Evolutionary conservation across 2,113 vertebrate genomes (phyloP).

Genomic region (Galbula dea): DNA sequence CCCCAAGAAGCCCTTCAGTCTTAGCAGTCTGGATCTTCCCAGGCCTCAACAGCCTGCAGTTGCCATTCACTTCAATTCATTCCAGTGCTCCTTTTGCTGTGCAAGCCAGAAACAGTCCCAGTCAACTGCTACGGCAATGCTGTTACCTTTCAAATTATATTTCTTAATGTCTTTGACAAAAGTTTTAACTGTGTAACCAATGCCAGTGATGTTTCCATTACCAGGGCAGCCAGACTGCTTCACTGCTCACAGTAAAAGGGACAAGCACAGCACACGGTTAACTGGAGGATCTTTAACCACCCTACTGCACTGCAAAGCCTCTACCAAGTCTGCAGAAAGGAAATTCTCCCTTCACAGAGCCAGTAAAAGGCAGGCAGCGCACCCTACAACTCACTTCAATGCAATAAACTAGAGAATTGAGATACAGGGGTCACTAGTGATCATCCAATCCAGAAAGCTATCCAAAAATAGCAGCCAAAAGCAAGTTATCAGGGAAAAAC

Average conservation of each 20-base stretch:
- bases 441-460: not conserved
- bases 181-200: not conserved
- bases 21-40: not conserved
- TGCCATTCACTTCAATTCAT: not conserved
- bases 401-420: not conserved
- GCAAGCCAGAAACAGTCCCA: not conserved
- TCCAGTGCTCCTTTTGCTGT: accelerated
- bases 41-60: not conserved
- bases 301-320: accelerated
- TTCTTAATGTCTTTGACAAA: not conserved
- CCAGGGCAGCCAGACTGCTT: not conserved
- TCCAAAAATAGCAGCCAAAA: not conserved
- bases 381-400: not conserved
- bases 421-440: not conserved
- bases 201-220: not conserved
- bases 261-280: not conserved
- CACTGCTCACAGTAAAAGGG: not conserved
- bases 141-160: not conserved
- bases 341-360: not conserved
- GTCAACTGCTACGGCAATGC: not conserved
- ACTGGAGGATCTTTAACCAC: not conserved
- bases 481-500: not conserved
- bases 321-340: not conserved
- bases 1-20: not conserved
- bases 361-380: not conserved